phyloP scores from a whole-genome alignment of 2,113 vertebrate genomes.

The Desmodus rotundus region DNA sequence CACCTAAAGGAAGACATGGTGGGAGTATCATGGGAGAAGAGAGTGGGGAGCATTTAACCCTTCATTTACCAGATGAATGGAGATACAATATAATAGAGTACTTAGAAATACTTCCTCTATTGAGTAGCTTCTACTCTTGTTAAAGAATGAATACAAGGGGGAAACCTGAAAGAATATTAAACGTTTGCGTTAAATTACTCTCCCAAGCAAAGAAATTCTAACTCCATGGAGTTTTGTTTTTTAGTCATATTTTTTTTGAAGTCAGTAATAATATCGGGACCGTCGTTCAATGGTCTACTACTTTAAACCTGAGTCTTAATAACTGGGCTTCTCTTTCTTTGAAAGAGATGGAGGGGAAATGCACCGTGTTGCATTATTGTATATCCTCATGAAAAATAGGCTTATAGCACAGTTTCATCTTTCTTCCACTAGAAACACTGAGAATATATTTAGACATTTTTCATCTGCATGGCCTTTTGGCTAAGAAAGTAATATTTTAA shows the following conservation, averaged over 20 bases:
- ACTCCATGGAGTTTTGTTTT: not conserved
- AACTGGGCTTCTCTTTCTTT: not conserved
- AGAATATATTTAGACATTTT: constrained; percentile 40
- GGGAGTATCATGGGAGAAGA: not conserved
- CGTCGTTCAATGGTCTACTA: not conserved
- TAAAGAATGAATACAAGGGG: not conserved
- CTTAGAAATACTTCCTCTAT: not conserved
- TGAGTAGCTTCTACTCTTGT: not conserved
- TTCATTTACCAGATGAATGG: constrained; percentile 34
- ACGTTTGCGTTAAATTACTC: not conserved
- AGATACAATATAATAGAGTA: not conserved
- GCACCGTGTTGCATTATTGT: not conserved
- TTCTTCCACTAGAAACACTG: constrained; percentile 23
- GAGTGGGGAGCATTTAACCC: constrained; percentile 6
- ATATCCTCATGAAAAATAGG: constrained; percentile 41
- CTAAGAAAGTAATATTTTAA: constrained; percentile 30
- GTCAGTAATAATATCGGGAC: not conserved
- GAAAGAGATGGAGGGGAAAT: not conserved
- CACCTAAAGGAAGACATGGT: constrained; percentile 69
- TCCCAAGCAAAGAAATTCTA: not conserved
- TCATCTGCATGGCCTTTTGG: constrained; percentile 18
- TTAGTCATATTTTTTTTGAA: not conserved
- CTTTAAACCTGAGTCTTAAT: not conserved
- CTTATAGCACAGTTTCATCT: not conserved
- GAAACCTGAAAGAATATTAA: not conserved